Conservation (phyloP, 2,888 invertebrate genomes). For the Ennomos erosarius region DNA sequence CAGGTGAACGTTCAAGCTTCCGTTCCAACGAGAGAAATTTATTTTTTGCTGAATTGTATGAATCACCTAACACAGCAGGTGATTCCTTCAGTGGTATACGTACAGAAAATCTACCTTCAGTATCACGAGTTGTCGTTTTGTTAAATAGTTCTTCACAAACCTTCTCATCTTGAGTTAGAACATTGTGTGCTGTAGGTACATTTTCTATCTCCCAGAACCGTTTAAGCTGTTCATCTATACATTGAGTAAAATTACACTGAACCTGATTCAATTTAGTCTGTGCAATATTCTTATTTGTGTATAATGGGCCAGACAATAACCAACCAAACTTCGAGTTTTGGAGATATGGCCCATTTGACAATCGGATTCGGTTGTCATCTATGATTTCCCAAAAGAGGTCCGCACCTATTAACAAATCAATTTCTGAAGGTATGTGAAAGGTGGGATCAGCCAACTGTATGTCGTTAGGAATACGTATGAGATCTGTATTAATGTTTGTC, state of each 20-base stretch:
- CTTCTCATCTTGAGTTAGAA: neutral
- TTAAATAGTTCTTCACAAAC: constrained; percentile 7
- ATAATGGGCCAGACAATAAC: constrained; percentile 4
- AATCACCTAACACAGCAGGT: no score
- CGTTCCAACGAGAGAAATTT: no score
- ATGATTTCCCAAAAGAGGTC: constrained; percentile 8
- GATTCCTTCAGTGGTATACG: no score
- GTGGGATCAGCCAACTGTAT: constrained; percentile 1
- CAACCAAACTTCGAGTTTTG: constrained; percentile 12
- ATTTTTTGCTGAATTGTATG: no score
- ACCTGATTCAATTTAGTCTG: neutral
- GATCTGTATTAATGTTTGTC: no score
- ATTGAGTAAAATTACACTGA: constrained; percentile 6
- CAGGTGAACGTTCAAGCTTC: no score
- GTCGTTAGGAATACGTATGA: no score
- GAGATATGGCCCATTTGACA: neutral
- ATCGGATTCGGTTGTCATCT: neutral
- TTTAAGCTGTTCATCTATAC: neutral
- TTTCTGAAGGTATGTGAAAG: neutral
- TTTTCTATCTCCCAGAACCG: constrained; percentile 6
- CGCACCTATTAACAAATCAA: constrained; percentile 1
- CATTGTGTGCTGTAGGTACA: no score
- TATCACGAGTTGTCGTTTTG: constrained; percentile 9
- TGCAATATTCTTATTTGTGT: neutral
- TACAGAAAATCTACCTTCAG: no score